Evolutionary conservation across 2,888 invertebrate genomes (phyloP).

Genomic region (Alitta virens): DNA sequence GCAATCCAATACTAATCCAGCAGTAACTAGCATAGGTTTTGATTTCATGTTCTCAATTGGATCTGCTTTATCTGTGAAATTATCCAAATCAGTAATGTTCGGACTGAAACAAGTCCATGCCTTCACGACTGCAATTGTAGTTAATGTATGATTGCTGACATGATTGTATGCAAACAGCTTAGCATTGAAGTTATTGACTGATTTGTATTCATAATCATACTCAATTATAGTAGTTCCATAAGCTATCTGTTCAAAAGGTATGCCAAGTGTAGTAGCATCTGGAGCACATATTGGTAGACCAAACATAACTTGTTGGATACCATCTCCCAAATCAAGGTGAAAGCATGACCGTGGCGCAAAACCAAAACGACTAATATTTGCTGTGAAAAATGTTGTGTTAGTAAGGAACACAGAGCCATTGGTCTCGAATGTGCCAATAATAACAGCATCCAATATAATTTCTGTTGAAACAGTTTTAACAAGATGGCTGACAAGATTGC

Average conservation of each 20-base stretch:
- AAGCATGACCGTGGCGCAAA: not conserved
- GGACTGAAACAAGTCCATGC: constrained; percentile 2
- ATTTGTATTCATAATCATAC: not conserved
- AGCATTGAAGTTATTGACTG: not conserved
- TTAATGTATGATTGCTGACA: constrained; percentile 1
- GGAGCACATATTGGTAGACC: not conserved
- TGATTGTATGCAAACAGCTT: constrained; percentile 6
- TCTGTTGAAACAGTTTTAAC: not conserved
- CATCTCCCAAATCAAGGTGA: not conserved
- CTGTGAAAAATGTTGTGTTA: not conserved
- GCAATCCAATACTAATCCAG: not conserved
- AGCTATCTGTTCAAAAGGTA: not conserved
- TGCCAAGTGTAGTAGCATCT: not conserved
- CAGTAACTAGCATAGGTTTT: not conserved
- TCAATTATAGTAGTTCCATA: not conserved
- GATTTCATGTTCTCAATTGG: constrained; percentile 1
- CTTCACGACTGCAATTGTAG: not conserved
- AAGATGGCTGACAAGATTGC: not conserved
- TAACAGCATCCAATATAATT: not conserved
- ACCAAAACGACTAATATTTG: not conserved
- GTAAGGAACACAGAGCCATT: not conserved
- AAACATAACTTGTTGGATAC: not conserved
- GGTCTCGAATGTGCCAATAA: not conserved
- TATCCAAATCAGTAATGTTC: not conserved
- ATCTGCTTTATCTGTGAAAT: not conserved